Evolutionary conservation across 2,888 invertebrate genomes (phyloP), one percentile per base, ranked within the genome.

Genomic region (Glyphotaelius pellucidus): DNA sequence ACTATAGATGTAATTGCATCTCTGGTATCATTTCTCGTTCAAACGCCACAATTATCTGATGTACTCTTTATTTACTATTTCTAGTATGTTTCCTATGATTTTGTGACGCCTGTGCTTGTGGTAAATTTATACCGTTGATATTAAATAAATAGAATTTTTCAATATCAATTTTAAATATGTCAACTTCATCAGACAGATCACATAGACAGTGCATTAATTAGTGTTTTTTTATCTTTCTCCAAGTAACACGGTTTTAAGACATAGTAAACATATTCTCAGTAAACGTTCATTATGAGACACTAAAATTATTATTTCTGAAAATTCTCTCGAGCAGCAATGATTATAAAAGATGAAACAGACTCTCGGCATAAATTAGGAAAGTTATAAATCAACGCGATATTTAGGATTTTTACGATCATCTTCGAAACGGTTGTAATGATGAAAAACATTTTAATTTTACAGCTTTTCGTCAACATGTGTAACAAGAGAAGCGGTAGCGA

Each of bases 401-500:
- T 86, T 86, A n/a, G 12, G n/a, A 47, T 47, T 86, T 86, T 86
- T 52, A 86, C 47, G 47, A 86, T 47, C 47, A 30, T 52, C 47
- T 47, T 42, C 47, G 19, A 11, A 86, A 30, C 31, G 31, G 42
- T 86, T 86, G 86, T 86, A 86, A 86, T 86, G 52, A n/a, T 86
- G 86, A 86, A 86, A 42, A 14, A 25, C 38, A 47, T 86, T 42
- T 86, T 83, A 35, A 42, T 86, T 30, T 86, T n/a, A 38, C 38
- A 38, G 38, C 35, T 32, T n/a, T 42, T 25, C 19, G 30, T 81
- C 81, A 81, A 81, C 32, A 31, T 81, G 32, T 81, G 30, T 32
- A 81, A 81, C 81, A 32, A 81, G 81, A 81, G 81, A 81, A 81
- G 80, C 7, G 19, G 15, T 32, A 81, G 81, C 15, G 2, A 85